Evolutionary conservation across 2,113 vertebrate genomes (phyloP).

Genomic region (Chlamydotis undulata): DNA sequence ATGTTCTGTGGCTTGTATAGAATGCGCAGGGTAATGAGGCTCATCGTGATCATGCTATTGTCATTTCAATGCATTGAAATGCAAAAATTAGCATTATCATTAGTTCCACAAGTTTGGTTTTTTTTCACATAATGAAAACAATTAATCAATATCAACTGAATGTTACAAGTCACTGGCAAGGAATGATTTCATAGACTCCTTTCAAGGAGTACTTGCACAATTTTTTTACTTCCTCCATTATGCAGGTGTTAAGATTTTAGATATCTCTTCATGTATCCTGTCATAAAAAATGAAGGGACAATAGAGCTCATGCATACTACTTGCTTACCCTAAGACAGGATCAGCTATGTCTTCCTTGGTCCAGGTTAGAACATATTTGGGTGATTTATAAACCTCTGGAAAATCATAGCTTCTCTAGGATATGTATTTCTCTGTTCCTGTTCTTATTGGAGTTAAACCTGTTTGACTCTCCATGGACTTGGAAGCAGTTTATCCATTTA

Average conservation of each 20-base stretch:
- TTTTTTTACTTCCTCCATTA: background rate
- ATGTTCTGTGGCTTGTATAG: slow-evolving; percentile 45
- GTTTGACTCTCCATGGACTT: background rate
- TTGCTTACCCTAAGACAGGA: background rate
- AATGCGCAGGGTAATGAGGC: slow-evolving; percentile 40
- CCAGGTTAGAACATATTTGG: background rate
- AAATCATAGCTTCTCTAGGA: background rate
- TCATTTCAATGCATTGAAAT: slow-evolving; percentile 69
- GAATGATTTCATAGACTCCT: background rate
- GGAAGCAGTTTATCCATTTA: background rate
- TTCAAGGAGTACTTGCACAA: background rate
- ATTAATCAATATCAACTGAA: slow-evolving; percentile 64
- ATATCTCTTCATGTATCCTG: background rate
- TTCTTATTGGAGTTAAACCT: background rate
- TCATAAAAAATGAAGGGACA: background rate
- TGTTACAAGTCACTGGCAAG: slow-evolving; percentile 53
- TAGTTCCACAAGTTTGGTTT: slow-evolving; percentile 68
- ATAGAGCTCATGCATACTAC: background rate
- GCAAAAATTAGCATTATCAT: slow-evolving; percentile 67
- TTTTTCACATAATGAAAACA: slow-evolving; percentile 69
- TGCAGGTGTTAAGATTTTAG: background rate
- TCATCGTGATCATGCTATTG: slow-evolving; percentile 56
- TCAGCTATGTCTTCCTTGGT: background rate
- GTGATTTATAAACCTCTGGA: background rate
- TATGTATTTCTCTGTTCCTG: background rate